Conservation (phyloP, 2,797 vertebrate species). For the Darevskia mixta region DNA sequence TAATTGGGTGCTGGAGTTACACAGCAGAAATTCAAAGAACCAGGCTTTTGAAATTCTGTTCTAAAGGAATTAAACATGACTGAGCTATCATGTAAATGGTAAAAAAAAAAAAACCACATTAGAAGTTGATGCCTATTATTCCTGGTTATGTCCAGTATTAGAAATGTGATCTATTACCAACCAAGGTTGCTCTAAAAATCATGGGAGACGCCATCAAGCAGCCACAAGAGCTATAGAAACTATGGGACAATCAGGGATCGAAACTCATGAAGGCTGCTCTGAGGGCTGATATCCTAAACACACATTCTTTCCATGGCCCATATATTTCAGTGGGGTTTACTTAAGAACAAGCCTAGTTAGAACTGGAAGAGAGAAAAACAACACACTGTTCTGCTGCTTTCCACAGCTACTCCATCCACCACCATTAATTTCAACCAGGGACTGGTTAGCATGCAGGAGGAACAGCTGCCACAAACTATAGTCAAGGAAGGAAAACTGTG, state of each 20-base stretch:
- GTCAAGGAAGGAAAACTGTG: background rate
- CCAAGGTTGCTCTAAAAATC: background rate
- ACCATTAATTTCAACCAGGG: fast-evolving
- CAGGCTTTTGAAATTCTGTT: slow-evolving; percentile 57
- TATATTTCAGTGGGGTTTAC: background rate
- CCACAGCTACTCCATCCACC: background rate
- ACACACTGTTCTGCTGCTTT: background rate
- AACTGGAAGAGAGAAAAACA: background rate
- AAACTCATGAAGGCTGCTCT: background rate
- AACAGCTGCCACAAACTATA: background rate
- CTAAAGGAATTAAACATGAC: slow-evolving; percentile 63
- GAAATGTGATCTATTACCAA: slow-evolving; percentile 34
- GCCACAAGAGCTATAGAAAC: slow-evolving; percentile 12
- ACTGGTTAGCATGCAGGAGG: background rate
- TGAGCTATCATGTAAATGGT: slow-evolving; percentile 62
- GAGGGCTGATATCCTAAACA: background rate
- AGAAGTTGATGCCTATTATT: slow-evolving; percentile 27
- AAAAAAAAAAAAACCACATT: slow-evolving; percentile 26
- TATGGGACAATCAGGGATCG: background rate
- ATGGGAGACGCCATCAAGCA: background rate
- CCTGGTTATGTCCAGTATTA: slow-evolving; percentile 41
- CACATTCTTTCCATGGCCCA: background rate
- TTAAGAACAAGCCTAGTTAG: background rate
- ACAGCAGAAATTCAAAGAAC: slow-evolving; percentile 48
- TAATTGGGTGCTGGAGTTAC: slow-evolving; percentile 44